These are phyloP conservation scores for Apostichopus parvimensis DNA, from an alignment of 35 echinoderm and acorn worm genomes.

Conservation along the genomic window DNA sequence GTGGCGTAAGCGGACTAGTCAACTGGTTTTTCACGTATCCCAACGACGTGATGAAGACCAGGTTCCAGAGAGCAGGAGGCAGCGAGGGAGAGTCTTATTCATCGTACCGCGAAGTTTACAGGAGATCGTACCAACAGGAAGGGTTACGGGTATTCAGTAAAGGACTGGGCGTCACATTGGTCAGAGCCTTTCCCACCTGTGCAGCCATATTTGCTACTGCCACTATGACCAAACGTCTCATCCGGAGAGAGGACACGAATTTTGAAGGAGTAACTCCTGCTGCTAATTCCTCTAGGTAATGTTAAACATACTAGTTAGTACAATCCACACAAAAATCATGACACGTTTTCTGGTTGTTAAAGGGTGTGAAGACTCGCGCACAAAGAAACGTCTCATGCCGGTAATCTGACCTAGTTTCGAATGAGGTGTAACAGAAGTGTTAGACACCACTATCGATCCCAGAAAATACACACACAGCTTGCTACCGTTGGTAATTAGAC, in stretches of 20 bases:
- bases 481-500: too few relatives aligned
- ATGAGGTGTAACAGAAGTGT: too few relatives aligned
- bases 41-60: conserved; percentile 52
- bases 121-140: neutral
- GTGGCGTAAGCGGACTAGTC: conserved; percentile 20
- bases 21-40: conserved; percentile 54
- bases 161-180: conserved; percentile 37
- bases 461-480: too few relatives aligned
- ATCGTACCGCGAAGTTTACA: conserved; percentile 10
- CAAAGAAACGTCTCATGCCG: too few relatives aligned
- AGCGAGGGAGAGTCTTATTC: conserved; percentile 21
- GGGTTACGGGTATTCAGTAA: conserved; percentile 35
- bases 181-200: conserved; percentile 47
- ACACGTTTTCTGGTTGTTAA: too few relatives aligned
- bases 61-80: conserved; percentile 50
- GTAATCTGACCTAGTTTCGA: too few relatives aligned
- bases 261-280: neutral
- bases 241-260: neutral
- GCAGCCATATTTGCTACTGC: conserved; percentile 49
- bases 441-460: too few relatives aligned
- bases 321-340: too few relatives aligned
- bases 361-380: too few relatives aligned
- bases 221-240: conserved; percentile 16
- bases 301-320: too few relatives aligned
- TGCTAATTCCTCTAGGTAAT: too few relatives aligned